Conservation (phyloP, 2,797 vertebrate species). For the Paramormyrops hopkinsi region DNA sequence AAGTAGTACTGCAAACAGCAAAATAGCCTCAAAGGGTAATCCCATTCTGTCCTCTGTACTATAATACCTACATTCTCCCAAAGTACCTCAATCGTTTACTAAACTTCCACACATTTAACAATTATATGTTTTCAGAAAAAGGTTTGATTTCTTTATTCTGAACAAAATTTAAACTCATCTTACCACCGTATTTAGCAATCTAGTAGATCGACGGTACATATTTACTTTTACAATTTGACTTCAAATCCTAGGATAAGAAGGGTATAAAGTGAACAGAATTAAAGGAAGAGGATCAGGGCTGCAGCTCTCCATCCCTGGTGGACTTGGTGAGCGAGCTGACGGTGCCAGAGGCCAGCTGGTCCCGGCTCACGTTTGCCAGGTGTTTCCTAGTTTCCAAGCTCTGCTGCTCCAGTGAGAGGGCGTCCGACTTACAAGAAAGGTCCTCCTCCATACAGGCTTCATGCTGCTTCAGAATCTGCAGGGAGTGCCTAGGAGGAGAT, state of each 20-base stretch:
- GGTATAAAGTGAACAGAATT: not conserved
- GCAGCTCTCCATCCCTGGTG: slow-evolving; percentile 54
- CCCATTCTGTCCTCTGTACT: not conserved
- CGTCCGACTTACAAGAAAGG: slow-evolving; percentile 57
- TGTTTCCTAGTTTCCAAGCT: slow-evolving; percentile 50
- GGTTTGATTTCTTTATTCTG: not conserved
- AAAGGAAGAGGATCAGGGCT: slow-evolving; percentile 30
- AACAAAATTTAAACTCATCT: slow-evolving; percentile 5
- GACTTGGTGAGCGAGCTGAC: slow-evolving; percentile 49
- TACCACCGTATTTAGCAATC: not conserved
- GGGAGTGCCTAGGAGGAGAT: slow-evolving; percentile 44
- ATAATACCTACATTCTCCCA: not conserved
- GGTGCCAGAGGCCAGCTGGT: not conserved
- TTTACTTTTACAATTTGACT: not conserved
- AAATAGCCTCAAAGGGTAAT: not conserved
- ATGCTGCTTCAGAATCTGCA: slow-evolving; percentile 62
- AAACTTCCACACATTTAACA: not conserved
- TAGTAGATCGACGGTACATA: not conserved
- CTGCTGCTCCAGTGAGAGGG: slow-evolving; percentile 58
- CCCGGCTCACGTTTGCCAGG: slow-evolving; percentile 26
- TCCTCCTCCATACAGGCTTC: slow-evolving; percentile 55
- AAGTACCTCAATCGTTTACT: not conserved
- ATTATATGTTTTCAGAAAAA: not conserved
- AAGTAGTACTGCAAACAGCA: not conserved
- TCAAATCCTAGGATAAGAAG: not conserved